A percentile compares a stretch with the other conserved stretches of the same genome.
These are phyloP conservation scores for Rissa tridactyla DNA, from an alignment of 2,113 vertebrate genomes.

Conservation along the genomic window DNA sequence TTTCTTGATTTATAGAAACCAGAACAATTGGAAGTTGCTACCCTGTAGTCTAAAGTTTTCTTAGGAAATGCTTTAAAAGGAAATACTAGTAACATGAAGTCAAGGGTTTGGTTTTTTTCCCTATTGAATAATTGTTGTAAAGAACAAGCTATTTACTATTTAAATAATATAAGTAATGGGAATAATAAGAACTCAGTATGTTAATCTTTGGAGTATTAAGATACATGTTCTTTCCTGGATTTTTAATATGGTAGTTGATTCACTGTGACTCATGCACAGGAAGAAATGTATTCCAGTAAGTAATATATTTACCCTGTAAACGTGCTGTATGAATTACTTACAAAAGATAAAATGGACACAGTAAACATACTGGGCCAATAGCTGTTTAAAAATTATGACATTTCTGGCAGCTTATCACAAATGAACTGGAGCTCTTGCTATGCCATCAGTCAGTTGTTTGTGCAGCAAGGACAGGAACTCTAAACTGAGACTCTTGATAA, in stretches of 20 bases:
- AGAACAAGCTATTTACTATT: background rate
- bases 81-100: background rate
- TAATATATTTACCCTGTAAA: background rate
- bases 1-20: background rate
- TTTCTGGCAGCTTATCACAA: background rate
- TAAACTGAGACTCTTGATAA: background rate
- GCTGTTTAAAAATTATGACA: background rate
- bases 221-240: background rate
- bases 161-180: background rate
- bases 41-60: background rate
- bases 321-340: background rate
- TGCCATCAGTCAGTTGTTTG: background rate
- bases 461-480: background rate
- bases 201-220: background rate
- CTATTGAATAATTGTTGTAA: background rate
- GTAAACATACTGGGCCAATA: background rate
- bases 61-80: background rate
- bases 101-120: background rate
- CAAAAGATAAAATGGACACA: background rate
- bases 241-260: background rate
- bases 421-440: background rate
- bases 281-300: background rate
- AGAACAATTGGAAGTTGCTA: background rate
- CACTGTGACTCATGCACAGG: background rate
- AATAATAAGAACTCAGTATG: background rate